Evolutionary conservation across 1,140 invertebrate species (phyloP), one percentile per base, ranked within the genome.

Genomic region (Physella acuta): DNA sequence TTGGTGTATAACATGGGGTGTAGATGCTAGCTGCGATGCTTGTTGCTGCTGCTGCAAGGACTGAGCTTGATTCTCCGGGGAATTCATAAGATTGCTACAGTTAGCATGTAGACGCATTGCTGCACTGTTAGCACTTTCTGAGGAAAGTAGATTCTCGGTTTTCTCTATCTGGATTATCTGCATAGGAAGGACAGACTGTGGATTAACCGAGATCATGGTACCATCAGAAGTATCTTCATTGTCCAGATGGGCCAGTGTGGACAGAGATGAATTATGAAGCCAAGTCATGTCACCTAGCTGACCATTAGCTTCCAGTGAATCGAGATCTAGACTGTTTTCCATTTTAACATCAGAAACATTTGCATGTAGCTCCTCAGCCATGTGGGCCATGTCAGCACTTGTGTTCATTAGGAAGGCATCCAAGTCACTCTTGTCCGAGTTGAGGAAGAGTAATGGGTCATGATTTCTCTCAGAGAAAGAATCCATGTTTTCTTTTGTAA

Each of bases 21-120:
- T 64, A 26, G 70, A 36, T 16, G 72, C 49, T 56, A 31, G 59
- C 17, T 75, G 71, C 49, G 51, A 64, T 24, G 59, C 69, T 68
- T 77, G 73, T 60, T 71, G 68, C 53, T 44, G 63, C 53, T 44
- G 63, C 28, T 70, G 67, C 26, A 44, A 52, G n/a, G 51, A 55
- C 1, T 68, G 49, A 66, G 39, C 28, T 28, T 61, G 26, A 61
- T 44, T 70, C 16, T 92, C 68, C 91, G 83, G 75, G 90, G 91
- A 75, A 89, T 89, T 79, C 39, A 76, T 51, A 4, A 71, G 30
- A 44, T 71, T 73, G 80, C 72, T 75, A 74, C 34, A 73, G 68
- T 72, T 71, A 69, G 72, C 68, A 73, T 75, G 68, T 56, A 73
- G 72, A 53, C 70, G 72, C 72, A 78, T 74, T 34, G 73, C 76